Base-by-base conservation (phyloP, 2,113 vertebrate genomes). In the Phrynosoma blainvillii region DNA sequence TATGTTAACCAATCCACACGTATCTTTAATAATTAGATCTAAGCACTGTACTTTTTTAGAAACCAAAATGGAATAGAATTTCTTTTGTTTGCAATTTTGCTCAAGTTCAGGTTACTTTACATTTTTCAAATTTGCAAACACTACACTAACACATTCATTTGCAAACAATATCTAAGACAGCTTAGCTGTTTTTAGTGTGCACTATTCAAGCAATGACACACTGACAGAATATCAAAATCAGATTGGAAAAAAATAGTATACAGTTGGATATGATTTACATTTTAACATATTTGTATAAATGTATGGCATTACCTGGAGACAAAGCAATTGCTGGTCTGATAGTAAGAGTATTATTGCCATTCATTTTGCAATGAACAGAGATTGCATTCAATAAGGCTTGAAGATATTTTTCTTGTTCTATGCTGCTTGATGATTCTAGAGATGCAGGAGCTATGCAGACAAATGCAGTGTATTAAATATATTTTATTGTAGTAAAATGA, bases 371-470 rank as follows among this genome's bases (percentile, higher is more conserved):
- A 96, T 98, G 97, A 93, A 98, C 88, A 20, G 98, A 98, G 93
- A 99, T 97, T 90, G 98, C 98, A 94, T 94, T 97, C 83, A 99
- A 95, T 92, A 99, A 97, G 86, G 98, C 98, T 93, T 98, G 98
- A 40, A 99, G 97, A 93, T 99, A 99, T 85, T 99, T 99, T 83
- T 99, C 99, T 93, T 99, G 99, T 91, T 99, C 99, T 91, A 99
- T 98, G 92, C 98, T 99, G 96, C 98, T 99, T 93, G 98, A 99
- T 3, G 97, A 98, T 89, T 99, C 99, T 42, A 99, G 97, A 87
- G 97, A 97, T 89, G 97, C 93, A 36, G 98, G 97, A 94, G 95
- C 98, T 98, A 87, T 84, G 91, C 86, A 91, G 71, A 82, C 74
- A 78, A 83, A 83, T 36, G 47, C 12, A 88, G 74, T 27, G 18